Evolutionary conservation across 1,140 invertebrate species (phyloP), one percentile per base, ranked within the genome.

Genomic region (Aleiodes sp.): DNA sequence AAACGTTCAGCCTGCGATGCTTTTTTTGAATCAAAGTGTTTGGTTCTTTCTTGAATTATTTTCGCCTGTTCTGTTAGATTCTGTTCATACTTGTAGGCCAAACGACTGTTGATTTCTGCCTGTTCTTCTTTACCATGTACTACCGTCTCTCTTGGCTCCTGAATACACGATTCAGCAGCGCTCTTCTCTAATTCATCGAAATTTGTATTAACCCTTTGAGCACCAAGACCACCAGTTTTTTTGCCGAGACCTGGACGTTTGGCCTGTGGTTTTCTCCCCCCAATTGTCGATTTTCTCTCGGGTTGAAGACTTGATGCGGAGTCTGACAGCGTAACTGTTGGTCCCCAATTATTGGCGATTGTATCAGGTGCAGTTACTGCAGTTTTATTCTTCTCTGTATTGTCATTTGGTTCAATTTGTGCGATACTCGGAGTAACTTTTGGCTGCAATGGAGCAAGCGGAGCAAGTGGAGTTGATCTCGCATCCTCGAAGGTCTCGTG

Each of bases 111-210:
- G 76, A 92, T 90, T 73, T 88, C 86, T 29, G 88, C 86, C 71
- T 90, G 88, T 71, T 89, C 86, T 75, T 91, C 89, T 69, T 87
- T 82, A 24, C 88, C 86, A 57, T 82, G 76, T 10, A 75, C 68
- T 80, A 84, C 87, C 83, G 89, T 86, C 78, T 89, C 85, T 78
- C 90, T 92, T 12, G 91, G 84, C 80, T 94, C 91, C 82, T 96
- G 95, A 28, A 91, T 31, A n/a, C 37, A 89, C 73, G 94, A 89
- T 70, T 87, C 87, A 73, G 93, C 91, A 0, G 95, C 96, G 79
- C 95, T 92, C 76, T 91, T 91, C 86, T 99, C 98, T 46, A 99
- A 92, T 78, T 98, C 97, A n/a, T 93, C 93, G 85, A 99, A 99
- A 85, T 99, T 97, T 10, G 93, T 90, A 76, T 92, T 95, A 4